Evolutionary conservation across 2,113 vertebrate species (phyloP).

Genomic region (Microtus montanus): DNA sequence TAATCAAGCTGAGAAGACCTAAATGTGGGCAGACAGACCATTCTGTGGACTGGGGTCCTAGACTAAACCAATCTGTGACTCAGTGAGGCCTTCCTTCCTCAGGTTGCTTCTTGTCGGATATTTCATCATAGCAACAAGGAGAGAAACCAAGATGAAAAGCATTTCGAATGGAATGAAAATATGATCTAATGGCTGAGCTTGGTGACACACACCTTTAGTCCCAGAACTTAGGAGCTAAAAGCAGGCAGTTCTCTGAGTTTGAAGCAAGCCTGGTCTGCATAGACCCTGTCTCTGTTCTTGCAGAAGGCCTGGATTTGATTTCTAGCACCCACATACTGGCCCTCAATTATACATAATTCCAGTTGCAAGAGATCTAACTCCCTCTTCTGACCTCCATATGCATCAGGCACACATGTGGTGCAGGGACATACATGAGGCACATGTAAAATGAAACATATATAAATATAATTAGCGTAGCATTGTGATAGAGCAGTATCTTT

Average conservation of each 20-base stretch:
- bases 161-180: conserved; percentile 19
- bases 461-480: not conserved
- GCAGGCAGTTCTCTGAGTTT: not conserved
- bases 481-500: not conserved
- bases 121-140: not conserved
- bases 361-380: not conserved
- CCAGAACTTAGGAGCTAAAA: not conserved
- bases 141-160: not conserved
- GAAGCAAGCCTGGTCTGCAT: not conserved
- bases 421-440: not conserved
- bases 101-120: not conserved
- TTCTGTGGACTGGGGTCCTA: not conserved
- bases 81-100: not conserved
- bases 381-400: not conserved
- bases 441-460: not conserved
- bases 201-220: not conserved
- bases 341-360: not conserved
- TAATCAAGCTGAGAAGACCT: not conserved
- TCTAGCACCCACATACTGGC: not conserved
- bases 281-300: not conserved
- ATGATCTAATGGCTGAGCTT: not conserved
- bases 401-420: not conserved
- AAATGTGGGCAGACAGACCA: not conserved
- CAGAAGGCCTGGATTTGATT: not conserved
- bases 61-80: not conserved